Percentiles rank a stretch among this genome's conserved stretches.
phyloP scores from a whole-genome alignment of 2,797 vertebrate genomes.

The Sciaenops ocellatus region DNA sequence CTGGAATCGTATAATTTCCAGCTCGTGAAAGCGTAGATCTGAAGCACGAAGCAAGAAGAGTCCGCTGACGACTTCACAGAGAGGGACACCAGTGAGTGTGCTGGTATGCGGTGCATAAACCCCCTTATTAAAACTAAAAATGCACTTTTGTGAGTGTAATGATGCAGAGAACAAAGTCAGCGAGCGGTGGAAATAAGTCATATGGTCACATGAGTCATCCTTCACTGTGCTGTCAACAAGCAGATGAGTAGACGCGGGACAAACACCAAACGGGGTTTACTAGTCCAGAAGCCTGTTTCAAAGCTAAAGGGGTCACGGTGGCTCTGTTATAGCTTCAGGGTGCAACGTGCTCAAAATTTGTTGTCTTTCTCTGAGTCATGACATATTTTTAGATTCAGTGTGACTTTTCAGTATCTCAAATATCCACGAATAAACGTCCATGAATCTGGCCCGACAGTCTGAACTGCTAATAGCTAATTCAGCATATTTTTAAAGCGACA shows the following conservation, averaged over 20 bases:
- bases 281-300: constrained; percentile 36
- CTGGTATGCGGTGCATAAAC: constrained; percentile 18
- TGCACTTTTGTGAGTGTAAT: constrained; percentile 59
- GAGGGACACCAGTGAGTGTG: constrained; percentile 10
- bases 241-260: constrained; percentile 18
- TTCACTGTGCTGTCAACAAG: constrained; percentile 39
- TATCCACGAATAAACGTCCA: background rate
- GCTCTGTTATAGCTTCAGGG: background rate
- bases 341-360: background rate
- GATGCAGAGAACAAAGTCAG: constrained; percentile 51
- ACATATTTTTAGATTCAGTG: background rate
- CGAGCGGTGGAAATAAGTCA: constrained; percentile 49
- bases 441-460: background rate
- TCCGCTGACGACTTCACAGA: constrained; percentile 30
- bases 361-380: background rate
- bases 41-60: constrained; percentile 5
- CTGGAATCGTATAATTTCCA: constrained; percentile 47
- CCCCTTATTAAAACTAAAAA: constrained; percentile 68
- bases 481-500: background rate
- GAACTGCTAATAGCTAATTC: background rate
- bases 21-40: constrained; percentile 41
- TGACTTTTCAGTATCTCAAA: background rate
- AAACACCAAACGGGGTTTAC: constrained; percentile 27
- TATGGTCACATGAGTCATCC: constrained; percentile 58
- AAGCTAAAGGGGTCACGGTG: constrained; percentile 17